Evolutionary conservation across 2,113 vertebrate genomes (phyloP), one percentile per base, ranked within the genome.

Genomic region (Otolemur garnettii): DNA sequence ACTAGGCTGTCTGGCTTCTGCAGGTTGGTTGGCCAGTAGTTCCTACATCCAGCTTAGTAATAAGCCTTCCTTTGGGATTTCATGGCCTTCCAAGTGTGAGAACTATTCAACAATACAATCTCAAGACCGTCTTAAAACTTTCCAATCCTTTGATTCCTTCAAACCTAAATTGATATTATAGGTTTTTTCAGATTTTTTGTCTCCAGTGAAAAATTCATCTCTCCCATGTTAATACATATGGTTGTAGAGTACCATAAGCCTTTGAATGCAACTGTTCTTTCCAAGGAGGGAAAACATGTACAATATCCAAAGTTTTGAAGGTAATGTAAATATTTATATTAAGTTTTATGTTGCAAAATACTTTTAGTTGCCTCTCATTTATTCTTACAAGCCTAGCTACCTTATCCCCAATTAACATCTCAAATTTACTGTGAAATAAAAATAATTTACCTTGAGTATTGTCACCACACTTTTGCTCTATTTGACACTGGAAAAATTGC

Each of bases 321-420:
- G 8, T 80, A 80, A 87, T 86, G 82, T 87, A 80, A 77, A 3
- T 62, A 66, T 82, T 95, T 72, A 18, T 59, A 62, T 81, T 91
- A 96, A 77, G 21, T 91, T 84, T 87, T 87, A 10, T 85, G 11
- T 83, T 93, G 12, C 8, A 88, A 77, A 93, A 88, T 88, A 60
- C 19, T 30, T 82, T 55, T 75, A 91, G 28, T 91, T 91, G 50
- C 35, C 26, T 92, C 21, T 68, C n/a, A 30, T 90, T 94, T 94
- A 59, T 81, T 57, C 59, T 90, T 78, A 62, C 3, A 66, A 82
- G 9, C 14, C 38, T 71, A 45, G 12, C 62, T 28, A 64, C 21
- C 5, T 24, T 93, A 28, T 3, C 15, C 59, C 13, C 35, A 87
- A 1, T 74, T 69, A 62, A 42, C 12, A 35, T 74, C 57, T 91